Evolutionary conservation across 2,797 vertebrate species (phyloP), one percentile per base, ranked within the genome.

Genomic region (Oreochromis mossambicus): DNA sequence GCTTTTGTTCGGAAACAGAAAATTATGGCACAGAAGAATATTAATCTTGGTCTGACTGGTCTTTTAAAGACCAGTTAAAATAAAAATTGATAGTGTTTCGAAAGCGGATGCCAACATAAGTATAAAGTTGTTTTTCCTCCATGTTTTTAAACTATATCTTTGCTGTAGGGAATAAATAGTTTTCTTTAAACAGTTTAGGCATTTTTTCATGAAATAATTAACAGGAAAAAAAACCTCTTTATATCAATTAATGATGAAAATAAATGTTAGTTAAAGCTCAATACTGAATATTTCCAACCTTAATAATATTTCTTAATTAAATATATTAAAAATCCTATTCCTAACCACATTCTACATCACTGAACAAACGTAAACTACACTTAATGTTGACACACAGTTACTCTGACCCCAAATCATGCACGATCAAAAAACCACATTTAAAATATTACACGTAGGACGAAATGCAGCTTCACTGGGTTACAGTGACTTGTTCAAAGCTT

Each of bases 401-500:
- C 26, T n/a, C n/a, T 50, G 70, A 75, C 46, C 70, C 17, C 46
- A n/a, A 32, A 34, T 32, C 17, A 34, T 13, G 8, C 26, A 32
- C 29, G 19, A 50, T 50, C 3, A 50, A 50, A n/a, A 8, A 32
- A 6, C 6, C 70, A 3, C 15, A 75, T 50, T 79, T 58, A 21
- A 66, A 82, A 82, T 70, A 51, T 4, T n/a, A 15, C 19, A 78
- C 12, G 15, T 19, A 51, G 38, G 68, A 81, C 41, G 9, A 84
- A 80, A 78, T 21, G 3, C 41, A 48, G 41, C 6, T 50, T 52
- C 15, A 36, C 8, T 82, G 43, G 13, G 36, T 36, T 77, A 56
- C 10, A 38, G 48, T 63, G 13, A 79, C 13, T 75, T 83, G 77
- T 73, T 87, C 21, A 43, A 51, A 14, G 56, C 81, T 51, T 83